phyloP scores from a whole-genome alignment of 1,140 invertebrate genomes.

The Drosophila jambulina region DNA sequence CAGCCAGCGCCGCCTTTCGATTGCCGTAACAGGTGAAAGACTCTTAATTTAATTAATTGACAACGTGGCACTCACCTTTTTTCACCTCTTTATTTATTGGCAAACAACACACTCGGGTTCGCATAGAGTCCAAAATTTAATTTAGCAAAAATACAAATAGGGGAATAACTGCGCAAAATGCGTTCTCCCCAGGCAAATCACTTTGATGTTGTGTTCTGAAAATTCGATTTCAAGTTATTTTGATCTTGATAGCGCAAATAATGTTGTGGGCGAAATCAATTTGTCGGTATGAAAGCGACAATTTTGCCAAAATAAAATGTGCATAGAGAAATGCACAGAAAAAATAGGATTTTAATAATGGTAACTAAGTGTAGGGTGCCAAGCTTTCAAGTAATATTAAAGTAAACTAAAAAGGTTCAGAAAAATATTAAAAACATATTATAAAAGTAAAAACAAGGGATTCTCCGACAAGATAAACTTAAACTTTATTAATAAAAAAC shows the following conservation, averaged over 20 bases:
- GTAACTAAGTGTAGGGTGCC: too few relatives aligned
- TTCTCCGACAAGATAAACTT: background rate
- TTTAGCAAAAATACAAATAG: background rate
- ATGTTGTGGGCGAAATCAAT: conserved; percentile 36
- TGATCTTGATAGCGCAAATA: conserved; percentile 29
- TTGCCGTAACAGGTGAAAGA: conserved; percentile 9
- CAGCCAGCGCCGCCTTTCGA: background rate
- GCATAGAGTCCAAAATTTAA: conserved; percentile 14
- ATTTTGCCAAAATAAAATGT: conserved; percentile 27
- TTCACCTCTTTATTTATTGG: background rate
- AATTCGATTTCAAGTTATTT: conserved; percentile 36
- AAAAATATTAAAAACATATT: background rate
- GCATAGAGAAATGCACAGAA: background rate
- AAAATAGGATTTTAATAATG: background rate
- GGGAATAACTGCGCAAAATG: background rate
- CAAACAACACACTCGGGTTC: background rate
- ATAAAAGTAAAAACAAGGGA: background rate
- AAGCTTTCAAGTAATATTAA: too few relatives aligned
- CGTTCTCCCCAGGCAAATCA: conserved; percentile 9
- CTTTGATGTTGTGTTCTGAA: conserved; percentile 29
- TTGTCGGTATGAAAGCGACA: conserved; percentile 27
- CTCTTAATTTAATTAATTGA: conserved; percentile 37
- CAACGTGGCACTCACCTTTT: background rate
- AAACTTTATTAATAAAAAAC: background rate
- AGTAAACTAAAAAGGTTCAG: too few relatives aligned